Evolutionary conservation across 2,113 vertebrate species (phyloP).

Genomic region (Mustelus asterias): DNA sequence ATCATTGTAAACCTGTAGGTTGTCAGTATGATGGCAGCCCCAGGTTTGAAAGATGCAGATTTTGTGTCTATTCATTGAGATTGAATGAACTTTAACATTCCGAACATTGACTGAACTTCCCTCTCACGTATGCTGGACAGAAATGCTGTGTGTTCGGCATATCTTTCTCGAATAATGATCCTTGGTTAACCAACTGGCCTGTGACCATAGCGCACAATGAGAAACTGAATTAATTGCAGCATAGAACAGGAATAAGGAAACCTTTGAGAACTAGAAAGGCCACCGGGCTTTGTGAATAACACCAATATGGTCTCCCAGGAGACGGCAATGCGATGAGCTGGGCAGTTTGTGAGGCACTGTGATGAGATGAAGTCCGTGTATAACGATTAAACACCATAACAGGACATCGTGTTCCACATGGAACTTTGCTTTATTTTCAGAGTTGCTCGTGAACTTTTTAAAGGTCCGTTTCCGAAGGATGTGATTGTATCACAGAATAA

Average conservation of each 20-base stretch:
- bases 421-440: neutral
- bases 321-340: neutral
- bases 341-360: neutral
- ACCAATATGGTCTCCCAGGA: neutral
- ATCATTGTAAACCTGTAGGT: neutral
- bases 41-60: neutral
- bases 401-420: neutral
- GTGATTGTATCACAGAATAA: neutral
- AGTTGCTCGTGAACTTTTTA: neutral
- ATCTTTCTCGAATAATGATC: too few relatives aligned
- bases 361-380: neutral
- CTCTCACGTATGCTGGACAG: neutral
- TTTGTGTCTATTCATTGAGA: neutral
- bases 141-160: neutral
- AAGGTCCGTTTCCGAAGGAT: neutral
- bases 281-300: neutral
- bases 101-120: neutral
- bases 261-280: slow-evolving; percentile 7
- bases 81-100: neutral
- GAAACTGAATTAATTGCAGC: neutral
- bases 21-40: neutral
- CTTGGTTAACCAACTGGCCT: neutral
- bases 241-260: neutral
- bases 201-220: neutral
- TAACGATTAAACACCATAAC: neutral